A percentile compares a stretch with the other conserved stretches of the same genome.
phyloP scores from a whole-genome alignment of 2,888 invertebrate genomes.

The Gerris lacustris region DNA sequence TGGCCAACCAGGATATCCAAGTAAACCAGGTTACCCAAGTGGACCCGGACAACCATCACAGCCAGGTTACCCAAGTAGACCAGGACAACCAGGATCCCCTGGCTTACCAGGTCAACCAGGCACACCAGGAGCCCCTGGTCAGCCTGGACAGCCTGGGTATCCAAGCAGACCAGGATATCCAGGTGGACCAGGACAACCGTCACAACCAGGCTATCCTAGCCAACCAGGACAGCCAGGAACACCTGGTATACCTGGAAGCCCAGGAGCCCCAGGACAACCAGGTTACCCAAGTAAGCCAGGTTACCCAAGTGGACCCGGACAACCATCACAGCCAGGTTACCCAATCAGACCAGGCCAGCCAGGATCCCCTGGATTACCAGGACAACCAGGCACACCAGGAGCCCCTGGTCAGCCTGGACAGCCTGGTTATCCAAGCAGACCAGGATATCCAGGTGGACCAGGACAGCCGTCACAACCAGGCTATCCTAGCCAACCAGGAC shows the following conservation, averaged over 20 bases:
- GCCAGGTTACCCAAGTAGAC: conserved; percentile 21
- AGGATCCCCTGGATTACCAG: conserved; percentile 31
- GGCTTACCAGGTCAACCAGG: conserved; percentile 24
- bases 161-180: conserved; percentile 33
- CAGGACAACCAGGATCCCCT: conserved; percentile 25
- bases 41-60: conserved; percentile 22
- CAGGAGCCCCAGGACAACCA: conserved; percentile 43
- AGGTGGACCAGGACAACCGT: conserved; percentile 35
- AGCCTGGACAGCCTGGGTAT: conserved; percentile 15
- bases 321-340: conserved; percentile 30
- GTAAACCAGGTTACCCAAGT: conserved; percentile 27
- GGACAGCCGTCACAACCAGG: conserved; percentile 27
- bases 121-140: background rate
- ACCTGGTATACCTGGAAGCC: conserved; percentile 33
- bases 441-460: conserved; percentile 30
- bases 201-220: conserved; percentile 34
- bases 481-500: conserved; percentile 19
- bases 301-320: conserved; percentile 24
- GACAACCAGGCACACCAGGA: conserved; percentile 33
- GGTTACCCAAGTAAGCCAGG: conserved; percentile 38
- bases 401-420: conserved; percentile 30
- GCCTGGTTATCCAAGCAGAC: conserved; percentile 26
- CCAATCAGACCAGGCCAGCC: conserved; percentile 33
- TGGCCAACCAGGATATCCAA: conserved; percentile 28
- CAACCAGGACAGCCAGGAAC: conserved; percentile 34